Evolutionary conservation across 2,888 invertebrate genomes (phyloP), one percentile per base, ranked within the genome.

Genomic region (Lasius fuliginosus): DNA sequence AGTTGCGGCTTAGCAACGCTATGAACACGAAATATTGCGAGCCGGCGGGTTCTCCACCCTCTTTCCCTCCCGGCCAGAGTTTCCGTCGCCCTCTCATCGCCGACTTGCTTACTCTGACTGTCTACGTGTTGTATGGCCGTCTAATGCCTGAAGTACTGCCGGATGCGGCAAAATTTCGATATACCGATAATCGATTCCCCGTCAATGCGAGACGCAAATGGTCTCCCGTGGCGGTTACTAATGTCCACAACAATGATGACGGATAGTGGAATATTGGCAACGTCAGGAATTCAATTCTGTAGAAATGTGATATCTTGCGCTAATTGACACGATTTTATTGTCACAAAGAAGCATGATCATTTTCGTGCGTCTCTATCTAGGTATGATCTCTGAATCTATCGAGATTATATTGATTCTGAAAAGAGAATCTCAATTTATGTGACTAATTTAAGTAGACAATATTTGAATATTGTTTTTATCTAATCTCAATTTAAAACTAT

Each of bases 1-100:
- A 94, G 94, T 94, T 93, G 93, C 92, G 94, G 94, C 94, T 94
- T 94, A 93, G 93, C 90, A 91, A 91, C 92, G 91, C 92, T 92
- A 92, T 90, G 92, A 91, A 93, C 91, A 92, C 93, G 91, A 94
- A 94, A 94, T 94, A 94, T 93, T 92, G 92, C 91, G 86, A 84
- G 86, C 86, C 87, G 87, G 77, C 79, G 86, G 71, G 71, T 84
- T 85, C 68, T 53, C 49, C 23, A 23, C 23, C 23, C 36, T 36
- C 36, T 36, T 36, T 5, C 3, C 36, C 77, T 82, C 83, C 62
- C 23, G 23, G 18, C 33, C 53, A 27, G 53, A 64, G 30, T 75
- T 75, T 40, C 65, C 79, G 23, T 84, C 36, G 74, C 85, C 76
- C 49, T 53, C 49, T 33, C 60, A 58, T 18, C 42, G 40, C 58